Percentiles rank a stretch among this genome's conserved stretches.
Evolutionary conservation across 2,797 vertebrate species (phyloP).

Genomic region (Semaprochilodus insignis): DNA sequence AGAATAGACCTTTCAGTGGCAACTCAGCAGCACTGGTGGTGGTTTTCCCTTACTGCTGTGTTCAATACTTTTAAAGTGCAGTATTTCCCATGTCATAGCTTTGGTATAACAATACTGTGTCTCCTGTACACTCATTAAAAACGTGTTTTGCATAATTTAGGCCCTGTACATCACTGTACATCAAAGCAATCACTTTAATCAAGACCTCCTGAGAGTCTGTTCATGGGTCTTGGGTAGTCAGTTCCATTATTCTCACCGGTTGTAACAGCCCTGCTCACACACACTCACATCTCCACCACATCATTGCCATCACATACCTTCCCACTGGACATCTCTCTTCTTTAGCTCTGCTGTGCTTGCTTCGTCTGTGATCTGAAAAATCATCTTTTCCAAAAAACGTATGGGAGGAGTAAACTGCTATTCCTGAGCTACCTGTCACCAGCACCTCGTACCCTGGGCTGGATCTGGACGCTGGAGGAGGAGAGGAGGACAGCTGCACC

Average conservation of each 20-base stretch:
- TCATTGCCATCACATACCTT: constrained; percentile 64
- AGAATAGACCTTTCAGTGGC: too few relatives aligned
- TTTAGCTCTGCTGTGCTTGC: constrained; percentile 50
- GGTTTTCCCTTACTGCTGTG: too few relatives aligned
- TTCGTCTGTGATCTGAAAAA: constrained; percentile 28
- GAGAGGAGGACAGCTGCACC: constrained; percentile 76
- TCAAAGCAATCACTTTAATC: background rate
- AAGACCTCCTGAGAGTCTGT: background rate
- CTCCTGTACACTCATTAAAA: too few relatives aligned
- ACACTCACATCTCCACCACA: background rate
- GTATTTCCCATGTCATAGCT: too few relatives aligned
- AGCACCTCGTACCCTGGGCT: constrained; percentile 75
- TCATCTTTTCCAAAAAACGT: constrained; percentile 72
- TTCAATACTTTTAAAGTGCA: too few relatives aligned
- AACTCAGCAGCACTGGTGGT: too few relatives aligned
- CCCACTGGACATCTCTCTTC: constrained; percentile 74
- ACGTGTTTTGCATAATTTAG: background rate
- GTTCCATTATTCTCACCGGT: background rate
- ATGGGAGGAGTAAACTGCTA: constrained; percentile 74
- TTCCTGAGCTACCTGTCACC: constrained; percentile 69
- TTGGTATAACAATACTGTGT: too few relatives aligned
- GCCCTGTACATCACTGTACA: background rate
- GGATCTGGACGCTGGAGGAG: constrained; percentile 59
- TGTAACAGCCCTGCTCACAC: background rate
- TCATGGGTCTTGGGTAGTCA: background rate